Percentiles rank a stretch among this genome's conserved stretches.
These are phyloP conservation scores for Sphyrna mokarran DNA, from an alignment of 2,113 vertebrate genomes.

Conservation along the genomic window DNA sequence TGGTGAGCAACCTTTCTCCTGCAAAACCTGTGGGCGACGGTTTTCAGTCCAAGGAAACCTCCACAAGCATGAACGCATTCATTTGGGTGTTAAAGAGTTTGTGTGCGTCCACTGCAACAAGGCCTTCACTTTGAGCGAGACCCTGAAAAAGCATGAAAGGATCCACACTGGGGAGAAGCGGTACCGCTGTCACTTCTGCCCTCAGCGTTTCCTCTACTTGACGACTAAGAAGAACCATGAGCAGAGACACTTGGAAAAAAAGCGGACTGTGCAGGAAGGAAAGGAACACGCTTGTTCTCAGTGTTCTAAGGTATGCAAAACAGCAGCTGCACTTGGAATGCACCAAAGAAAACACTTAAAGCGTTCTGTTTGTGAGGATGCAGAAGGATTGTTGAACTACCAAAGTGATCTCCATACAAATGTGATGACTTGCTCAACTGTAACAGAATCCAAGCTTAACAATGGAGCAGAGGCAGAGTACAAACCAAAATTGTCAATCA, in stretches of 20 bases:
- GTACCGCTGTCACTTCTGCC: slow-evolving; percentile 89
- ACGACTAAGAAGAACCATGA: slow-evolving; percentile 92
- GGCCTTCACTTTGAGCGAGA: slow-evolving; percentile 68
- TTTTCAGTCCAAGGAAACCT: slow-evolving; percentile 75
- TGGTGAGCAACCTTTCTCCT: slow-evolving; percentile 69
- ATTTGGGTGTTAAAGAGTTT: slow-evolving; percentile 71
- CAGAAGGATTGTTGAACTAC: not conserved
- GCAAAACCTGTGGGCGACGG: slow-evolving; percentile 83
- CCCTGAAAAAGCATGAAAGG: slow-evolving; percentile 73
- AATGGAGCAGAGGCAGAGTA: not conserved
- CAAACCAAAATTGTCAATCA: not conserved
- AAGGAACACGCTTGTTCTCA: slow-evolving; percentile 68
- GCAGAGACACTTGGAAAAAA: slow-evolving; percentile 70
- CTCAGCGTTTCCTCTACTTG: slow-evolving; percentile 89
- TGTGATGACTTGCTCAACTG: not conserved
- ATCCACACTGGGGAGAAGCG: slow-evolving; percentile 85
- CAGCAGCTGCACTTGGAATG: slow-evolving; percentile 68
- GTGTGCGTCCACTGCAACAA: slow-evolving; percentile 84
- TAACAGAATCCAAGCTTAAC: not conserved
- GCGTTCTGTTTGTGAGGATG: slow-evolving; percentile 19
- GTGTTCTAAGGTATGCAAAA: slow-evolving; percentile 75
- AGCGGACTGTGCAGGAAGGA: slow-evolving; percentile 51
- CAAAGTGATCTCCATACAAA: not conserved
- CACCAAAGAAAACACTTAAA: slow-evolving; percentile 75
- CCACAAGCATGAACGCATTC: slow-evolving; percentile 61